Evolutionary conservation across 2,888 invertebrate genomes (phyloP), one percentile per base, ranked within the genome.

Genomic region (Cinara cedri): DNA sequence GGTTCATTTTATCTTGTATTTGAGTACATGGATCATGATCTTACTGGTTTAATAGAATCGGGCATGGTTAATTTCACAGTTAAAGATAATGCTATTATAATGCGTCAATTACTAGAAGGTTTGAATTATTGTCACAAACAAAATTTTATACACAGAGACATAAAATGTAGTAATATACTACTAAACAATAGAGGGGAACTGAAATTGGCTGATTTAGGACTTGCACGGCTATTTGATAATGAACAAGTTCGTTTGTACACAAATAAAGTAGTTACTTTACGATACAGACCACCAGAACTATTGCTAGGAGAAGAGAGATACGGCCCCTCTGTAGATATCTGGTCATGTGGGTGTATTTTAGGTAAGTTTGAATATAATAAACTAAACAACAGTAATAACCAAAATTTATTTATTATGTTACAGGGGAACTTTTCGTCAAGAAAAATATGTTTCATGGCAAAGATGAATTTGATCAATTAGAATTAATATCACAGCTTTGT

Each of bases 21-120:
- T 86, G 99, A 99, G 86, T 99, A 99, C 87, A 98, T 99, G 96
- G 99, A 99, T 88, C 99, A 99, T 86, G 99, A 99, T 87, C 88
- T 99, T 83, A 98, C 99, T 96, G 99, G 99, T 0, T 88, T 99
- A 13, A 87, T 99, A 74, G 99, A 99, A 86, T 97, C 97, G 19
- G 96, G 97, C 81, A 92, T 98, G 92, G 97, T 98, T 60, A 93
- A 95, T 85, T 97, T 99, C 86, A 94, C 93, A 82, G 96, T 97
- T 87, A 90, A 92, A 76, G 96, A 98, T 86, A 97, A 99, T 86
- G 97, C 98, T 0, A 96, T 96, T 84, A 97, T 99, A 84, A 98
- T 99, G 96, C 92, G 94, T 81, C 99, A 99, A 86, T 88, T 99
- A 68, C 87, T 99, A 68, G 95, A 96, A 85, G 99, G 98, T 0